These are phyloP conservation scores for Dipodomys ordii DNA, from an alignment of 2,113 vertebrate genomes.

Conservation along the genomic window DNA sequence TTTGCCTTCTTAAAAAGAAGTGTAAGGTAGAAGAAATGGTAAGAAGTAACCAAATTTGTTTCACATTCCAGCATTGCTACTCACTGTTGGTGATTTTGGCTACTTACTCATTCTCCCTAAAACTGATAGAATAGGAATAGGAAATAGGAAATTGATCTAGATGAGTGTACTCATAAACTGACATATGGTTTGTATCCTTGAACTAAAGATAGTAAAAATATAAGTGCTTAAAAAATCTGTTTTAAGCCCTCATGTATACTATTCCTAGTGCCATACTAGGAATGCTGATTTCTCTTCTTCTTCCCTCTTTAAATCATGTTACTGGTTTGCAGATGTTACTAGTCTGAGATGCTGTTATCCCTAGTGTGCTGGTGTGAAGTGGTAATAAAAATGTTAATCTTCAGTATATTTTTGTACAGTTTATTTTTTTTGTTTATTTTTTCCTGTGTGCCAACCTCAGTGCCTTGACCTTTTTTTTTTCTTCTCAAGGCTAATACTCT, in stretches of 20 bases:
- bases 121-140: constrained; percentile 12
- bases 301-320: not conserved
- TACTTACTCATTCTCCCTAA: constrained; percentile 35
- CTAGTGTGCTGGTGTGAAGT: not conserved
- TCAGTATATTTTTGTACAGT: constrained; percentile 14
- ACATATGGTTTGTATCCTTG: too few species aligned
- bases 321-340: not conserved
- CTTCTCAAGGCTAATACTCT: too few species aligned
- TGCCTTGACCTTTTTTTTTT: too few species aligned
- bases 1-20: not conserved
- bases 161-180: too few species aligned
- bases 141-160: constrained; percentile 10
- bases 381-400: not conserved
- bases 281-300: not conserved
- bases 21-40: not conserved
- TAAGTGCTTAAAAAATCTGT: not conserved
- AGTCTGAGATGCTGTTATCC: not conserved
- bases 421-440: too few species aligned
- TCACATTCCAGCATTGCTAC: not conserved
- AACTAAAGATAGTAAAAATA: too few species aligned
- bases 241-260: not conserved
- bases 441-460: too few species aligned
- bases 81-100: not conserved
- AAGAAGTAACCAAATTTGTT: constrained; percentile 3
- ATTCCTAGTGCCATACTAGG: not conserved